Percentiles rank a stretch among this genome's conserved stretches.
These are phyloP conservation scores for Microchrysa polita DNA, from an alignment of 2,888 invertebrate species.

Conservation along the genomic window DNA sequence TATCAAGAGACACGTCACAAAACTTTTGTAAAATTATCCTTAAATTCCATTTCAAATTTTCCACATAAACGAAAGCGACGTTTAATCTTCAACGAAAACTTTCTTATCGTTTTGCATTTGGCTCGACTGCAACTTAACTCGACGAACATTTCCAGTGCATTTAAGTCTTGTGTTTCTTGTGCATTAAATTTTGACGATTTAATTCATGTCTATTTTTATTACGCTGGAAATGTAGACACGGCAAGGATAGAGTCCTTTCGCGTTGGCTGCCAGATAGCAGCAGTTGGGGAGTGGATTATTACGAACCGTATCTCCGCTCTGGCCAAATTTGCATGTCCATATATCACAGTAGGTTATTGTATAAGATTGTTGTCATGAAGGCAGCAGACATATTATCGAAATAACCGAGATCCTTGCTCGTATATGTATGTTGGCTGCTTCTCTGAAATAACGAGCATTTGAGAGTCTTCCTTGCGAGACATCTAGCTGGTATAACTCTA, in stretches of 20 bases:
- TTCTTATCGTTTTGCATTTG: constrained; percentile 9
- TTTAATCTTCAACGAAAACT: constrained; percentile 21
- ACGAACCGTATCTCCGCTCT: constrained; percentile 31
- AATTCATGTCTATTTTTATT: constrained; percentile 44
- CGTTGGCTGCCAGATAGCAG: constrained; percentile 3
- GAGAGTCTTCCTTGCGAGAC: background rate
- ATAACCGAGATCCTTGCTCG: constrained; percentile 37
- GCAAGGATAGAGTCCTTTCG: constrained; percentile 22
- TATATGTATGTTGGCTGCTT: constrained; percentile 29
- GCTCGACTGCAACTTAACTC: no score
- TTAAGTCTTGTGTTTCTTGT: constrained; percentile 20
- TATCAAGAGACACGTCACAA: no score
- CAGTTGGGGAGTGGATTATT: constrained; percentile 34
- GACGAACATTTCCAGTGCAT: constrained; percentile 31
- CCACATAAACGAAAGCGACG: constrained; percentile 10
- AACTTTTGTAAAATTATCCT: constrained; percentile 21
- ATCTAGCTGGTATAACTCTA: no score
- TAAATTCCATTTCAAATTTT: constrained; percentile 20
- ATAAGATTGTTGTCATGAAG: constrained; percentile 30
- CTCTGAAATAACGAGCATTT: background rate
- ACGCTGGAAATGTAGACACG: constrained; percentile 34
- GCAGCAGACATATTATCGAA: constrained; percentile 42
- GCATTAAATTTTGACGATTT: constrained; percentile 43
- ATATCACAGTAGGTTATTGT: constrained; percentile 28
- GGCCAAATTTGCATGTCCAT: constrained; percentile 43